Percentiles rank a stretch among this genome's conserved stretches.
Conservation (phyloP, 2,797 vertebrate species). For the Parauchenoglanis punctatus region DNA sequence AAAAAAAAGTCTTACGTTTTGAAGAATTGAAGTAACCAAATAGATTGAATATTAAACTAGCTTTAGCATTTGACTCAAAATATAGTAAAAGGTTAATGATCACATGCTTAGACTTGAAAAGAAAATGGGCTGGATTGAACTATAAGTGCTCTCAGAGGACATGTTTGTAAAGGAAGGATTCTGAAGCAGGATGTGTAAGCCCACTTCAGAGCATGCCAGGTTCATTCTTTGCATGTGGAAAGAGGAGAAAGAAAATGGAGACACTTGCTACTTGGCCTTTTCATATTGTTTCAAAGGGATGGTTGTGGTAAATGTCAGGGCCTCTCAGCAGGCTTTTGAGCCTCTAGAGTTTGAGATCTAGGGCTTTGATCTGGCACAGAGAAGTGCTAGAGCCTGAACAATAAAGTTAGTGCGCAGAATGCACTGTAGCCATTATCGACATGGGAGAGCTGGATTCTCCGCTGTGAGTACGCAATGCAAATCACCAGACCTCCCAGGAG, state of each 20-base stretch:
- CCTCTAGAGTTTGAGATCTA: conserved; percentile 59
- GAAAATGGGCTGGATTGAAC: conserved; percentile 30
- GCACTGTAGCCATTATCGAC: conserved; percentile 56
- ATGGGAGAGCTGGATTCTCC: conserved; percentile 32
- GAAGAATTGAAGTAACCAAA: background rate
- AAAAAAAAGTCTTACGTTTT: background rate
- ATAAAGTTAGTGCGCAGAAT: conserved; percentile 55
- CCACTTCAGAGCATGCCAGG: conserved; percentile 41
- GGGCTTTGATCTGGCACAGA: conserved; percentile 67
- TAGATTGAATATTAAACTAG: background rate
- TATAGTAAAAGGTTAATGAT: conserved; percentile 43
- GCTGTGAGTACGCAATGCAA: conserved; percentile 56
- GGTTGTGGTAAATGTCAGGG: conserved; percentile 64
- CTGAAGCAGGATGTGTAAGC: conserved; percentile 39
- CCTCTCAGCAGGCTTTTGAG: conserved; percentile 53
- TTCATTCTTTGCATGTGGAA: conserved; percentile 43
- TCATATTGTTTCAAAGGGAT: conserved; percentile 69
- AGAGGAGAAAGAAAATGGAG: conserved; percentile 39
- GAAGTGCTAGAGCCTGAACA: conserved; percentile 60
- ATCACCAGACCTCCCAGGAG: conserved; percentile 49
- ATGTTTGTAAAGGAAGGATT: conserved; percentile 34
- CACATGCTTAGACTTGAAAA: conserved; percentile 43
- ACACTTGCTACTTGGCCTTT: conserved; percentile 57
- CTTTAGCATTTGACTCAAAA: conserved; percentile 27
- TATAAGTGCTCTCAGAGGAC: conserved; percentile 42